These are phyloP conservation scores for Oreocharis arfaki DNA, from an alignment of 2,113 vertebrate genomes.

Conservation along the genomic window DNA sequence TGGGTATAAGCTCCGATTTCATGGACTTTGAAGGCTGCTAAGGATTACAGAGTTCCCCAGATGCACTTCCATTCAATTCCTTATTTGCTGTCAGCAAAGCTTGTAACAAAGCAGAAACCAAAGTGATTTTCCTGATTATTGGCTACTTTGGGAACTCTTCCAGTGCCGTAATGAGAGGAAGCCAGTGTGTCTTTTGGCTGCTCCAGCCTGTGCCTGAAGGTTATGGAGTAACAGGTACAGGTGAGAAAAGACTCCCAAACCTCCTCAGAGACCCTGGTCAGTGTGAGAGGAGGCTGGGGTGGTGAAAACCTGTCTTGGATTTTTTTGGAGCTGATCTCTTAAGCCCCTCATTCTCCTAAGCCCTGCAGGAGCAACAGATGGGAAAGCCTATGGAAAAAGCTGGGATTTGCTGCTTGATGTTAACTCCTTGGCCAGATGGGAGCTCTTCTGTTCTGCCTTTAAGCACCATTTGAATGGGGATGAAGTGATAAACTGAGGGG, in stretches of 20 bases:
- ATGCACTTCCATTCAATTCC: neutral
- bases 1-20: neutral
- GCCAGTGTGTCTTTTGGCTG: neutral
- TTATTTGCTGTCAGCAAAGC: neutral
- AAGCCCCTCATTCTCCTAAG: neutral
- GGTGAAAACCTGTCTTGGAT: neutral
- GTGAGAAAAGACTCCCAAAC: neutral
- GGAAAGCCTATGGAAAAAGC: neutral
- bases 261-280: neutral
- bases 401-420: neutral
- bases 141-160: neutral
- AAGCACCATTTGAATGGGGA: neutral
- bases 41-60: neutral
- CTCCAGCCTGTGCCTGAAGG: neutral
- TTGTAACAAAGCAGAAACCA: neutral
- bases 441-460: neutral
- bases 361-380: neutral
- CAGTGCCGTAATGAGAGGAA: neutral
- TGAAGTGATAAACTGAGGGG: neutral
- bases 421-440: slow-evolving; percentile 4
- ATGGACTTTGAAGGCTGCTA: neutral
- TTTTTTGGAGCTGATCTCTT: neutral
- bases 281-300: neutral
- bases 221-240: neutral
- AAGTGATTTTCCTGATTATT: neutral